Evolutionary conservation across 2,113 vertebrate species (phyloP).

Genomic region (Microtus richardsoni): DNA sequence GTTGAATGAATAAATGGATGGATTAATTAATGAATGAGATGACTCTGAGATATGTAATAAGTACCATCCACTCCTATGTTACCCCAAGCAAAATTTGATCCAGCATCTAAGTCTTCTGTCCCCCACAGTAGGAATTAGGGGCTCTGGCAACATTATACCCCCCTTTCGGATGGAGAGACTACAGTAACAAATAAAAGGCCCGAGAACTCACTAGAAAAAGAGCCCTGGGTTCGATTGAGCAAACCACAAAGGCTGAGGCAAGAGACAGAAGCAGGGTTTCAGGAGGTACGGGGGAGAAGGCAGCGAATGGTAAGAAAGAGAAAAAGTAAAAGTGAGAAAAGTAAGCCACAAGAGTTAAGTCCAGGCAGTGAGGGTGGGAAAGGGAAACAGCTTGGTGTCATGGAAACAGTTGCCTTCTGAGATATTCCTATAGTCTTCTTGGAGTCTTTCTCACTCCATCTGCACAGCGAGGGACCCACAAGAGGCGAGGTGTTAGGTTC

Average conservation of each 20-base stretch:
- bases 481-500: background rate
- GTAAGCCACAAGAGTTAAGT: background rate
- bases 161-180: background rate
- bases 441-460: background rate
- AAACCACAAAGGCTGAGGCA: background rate
- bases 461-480: background rate
- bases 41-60: background rate
- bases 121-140: background rate
- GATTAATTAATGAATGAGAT: background rate
- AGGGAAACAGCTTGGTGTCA: background rate
- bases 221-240: background rate
- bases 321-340: background rate
- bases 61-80: background rate
- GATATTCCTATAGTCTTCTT: background rate
- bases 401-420: background rate
- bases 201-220: background rate
- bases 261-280: background rate
- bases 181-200: background rate
- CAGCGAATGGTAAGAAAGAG: background rate
- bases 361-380: background rate
- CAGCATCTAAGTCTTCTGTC: background rate
- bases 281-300: background rate
- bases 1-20: background rate
- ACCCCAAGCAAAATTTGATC: background rate
- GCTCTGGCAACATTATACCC: background rate